Percentiles rank a stretch among this genome's conserved stretches.
These are phyloP conservation scores for Chaetodon auriga DNA, from an alignment of 2,113 vertebrate genomes.

Conservation along the genomic window DNA sequence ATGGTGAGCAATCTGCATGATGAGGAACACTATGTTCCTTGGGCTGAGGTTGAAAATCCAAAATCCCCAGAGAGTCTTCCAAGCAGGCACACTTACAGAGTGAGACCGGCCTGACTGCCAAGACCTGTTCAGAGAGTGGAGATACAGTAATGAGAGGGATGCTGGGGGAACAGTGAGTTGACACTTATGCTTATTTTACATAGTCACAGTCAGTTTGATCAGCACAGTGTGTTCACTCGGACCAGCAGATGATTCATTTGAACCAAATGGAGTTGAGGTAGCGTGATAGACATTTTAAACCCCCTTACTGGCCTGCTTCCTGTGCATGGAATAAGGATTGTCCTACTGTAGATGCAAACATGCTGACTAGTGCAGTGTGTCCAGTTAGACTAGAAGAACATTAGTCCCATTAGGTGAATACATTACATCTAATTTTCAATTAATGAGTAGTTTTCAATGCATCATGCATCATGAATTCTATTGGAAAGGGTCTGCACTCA, in stretches of 20 bases:
- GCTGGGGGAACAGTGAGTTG: neutral
- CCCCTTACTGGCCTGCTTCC: conserved; percentile 2
- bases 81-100: conserved; percentile 44
- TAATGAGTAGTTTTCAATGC: conserved; percentile 4
- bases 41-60: conserved; percentile 57
- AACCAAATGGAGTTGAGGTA: neutral
- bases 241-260: neutral
- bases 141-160: conserved; percentile 11
- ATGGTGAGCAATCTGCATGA: conserved; percentile 67
- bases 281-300: neutral
- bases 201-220: neutral
- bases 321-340: neutral
- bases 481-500: conserved; percentile 5
- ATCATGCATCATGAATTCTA: conserved; percentile 3
- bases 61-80: conserved; percentile 64
- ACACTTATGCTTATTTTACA: neutral
- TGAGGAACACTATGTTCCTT: conserved; percentile 69
- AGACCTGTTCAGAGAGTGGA: conserved; percentile 30
- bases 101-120: conserved; percentile 28
- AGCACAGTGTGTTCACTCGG: neutral
- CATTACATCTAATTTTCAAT: conserved; percentile 6
- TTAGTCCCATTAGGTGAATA: conserved; percentile 7
- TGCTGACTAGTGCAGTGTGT: conserved; percentile 1
- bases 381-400: conserved; percentile 1
- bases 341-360: conserved; percentile 7